Percentiles rank a stretch among this genome's conserved stretches.
phyloP scores from a whole-genome alignment of 2,888 invertebrate species.

The Drosophila birchii region DNA sequence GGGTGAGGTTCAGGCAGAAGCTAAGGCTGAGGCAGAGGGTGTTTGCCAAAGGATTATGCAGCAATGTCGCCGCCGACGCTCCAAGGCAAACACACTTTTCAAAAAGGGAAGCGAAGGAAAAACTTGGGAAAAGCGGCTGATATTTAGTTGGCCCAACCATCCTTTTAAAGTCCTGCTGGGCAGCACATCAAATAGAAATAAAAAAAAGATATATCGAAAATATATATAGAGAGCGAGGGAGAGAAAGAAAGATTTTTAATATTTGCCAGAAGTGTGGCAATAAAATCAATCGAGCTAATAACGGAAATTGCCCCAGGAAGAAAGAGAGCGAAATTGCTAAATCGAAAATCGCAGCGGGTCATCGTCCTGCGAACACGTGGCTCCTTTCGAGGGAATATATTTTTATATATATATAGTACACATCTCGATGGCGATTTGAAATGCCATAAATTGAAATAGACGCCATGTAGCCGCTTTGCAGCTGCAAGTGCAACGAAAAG shows the following conservation, averaged over 20 bases:
- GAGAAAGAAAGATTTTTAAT: constrained; percentile 33
- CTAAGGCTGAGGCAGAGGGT: constrained; percentile 15
- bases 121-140: constrained; percentile 22
- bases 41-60: constrained; percentile 69
- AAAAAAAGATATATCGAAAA: neutral
- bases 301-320: constrained; percentile 68
- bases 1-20: neutral
- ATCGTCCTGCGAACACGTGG: constrained; percentile 63
- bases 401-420: constrained; percentile 25
- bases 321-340: constrained; percentile 32
- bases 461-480: constrained; percentile 43
- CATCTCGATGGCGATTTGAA: constrained; percentile 66
- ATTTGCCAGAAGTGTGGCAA: constrained; percentile 51
- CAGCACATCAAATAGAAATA: constrained; percentile 2
- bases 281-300: constrained; percentile 79
- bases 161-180: constrained; percentile 44
- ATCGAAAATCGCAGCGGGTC: constrained; percentile 64
- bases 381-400: neutral
- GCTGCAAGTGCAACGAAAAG: constrained; percentile 69
- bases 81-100: constrained; percentile 31
- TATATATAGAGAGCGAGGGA: neutral
- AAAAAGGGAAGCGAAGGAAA: constrained; percentile 4
- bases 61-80: constrained; percentile 31
- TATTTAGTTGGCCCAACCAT: constrained; percentile 10
- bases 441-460: constrained; percentile 74